Conservation (phyloP, 2,888 invertebrate species). For the Eristalinus aeneus region DNA sequence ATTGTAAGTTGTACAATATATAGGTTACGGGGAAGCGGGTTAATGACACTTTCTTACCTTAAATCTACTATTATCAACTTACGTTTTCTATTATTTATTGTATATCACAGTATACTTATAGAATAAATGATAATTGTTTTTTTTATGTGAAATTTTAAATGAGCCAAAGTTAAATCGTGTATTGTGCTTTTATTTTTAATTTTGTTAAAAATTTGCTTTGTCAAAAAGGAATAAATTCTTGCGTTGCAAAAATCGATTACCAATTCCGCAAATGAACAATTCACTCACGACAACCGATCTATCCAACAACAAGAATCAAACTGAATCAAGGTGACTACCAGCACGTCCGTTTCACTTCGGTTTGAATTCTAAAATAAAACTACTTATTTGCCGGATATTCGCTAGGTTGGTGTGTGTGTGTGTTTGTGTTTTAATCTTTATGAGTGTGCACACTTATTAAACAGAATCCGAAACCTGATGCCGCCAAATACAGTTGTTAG, state of each 20-base stretch:
- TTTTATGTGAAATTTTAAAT: not conserved
- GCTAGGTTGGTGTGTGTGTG: conserved; percentile 43
- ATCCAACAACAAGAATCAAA: conserved; percentile 81
- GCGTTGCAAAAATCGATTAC: conserved; percentile 66
- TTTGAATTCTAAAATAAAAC: conserved; percentile 61
- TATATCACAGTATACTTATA: not conserved
- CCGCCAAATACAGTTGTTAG: conserved; percentile 28
- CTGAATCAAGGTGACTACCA: conserved; percentile 74
- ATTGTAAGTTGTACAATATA: too few species aligned
- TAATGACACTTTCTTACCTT: not conserved
- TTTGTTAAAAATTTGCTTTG: not conserved
- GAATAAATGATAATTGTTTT: not conserved
- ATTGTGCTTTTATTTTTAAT: not conserved
- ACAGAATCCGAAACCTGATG: conserved; percentile 54
- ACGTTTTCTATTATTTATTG: not conserved
- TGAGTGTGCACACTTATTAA: conserved; percentile 34
- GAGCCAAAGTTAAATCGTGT: not conserved
- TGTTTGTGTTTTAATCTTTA: conserved; percentile 31
- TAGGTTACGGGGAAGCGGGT: not conserved
- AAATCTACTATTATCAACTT: not conserved
- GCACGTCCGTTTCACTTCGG: conserved; percentile 69
- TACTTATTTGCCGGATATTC: conserved; percentile 62
- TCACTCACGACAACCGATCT: conserved; percentile 78
- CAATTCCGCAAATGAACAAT: conserved; percentile 39
- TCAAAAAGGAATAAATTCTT: conserved; percentile 43